Conservation (phyloP, 2,888 invertebrate species). For the Gastracanthus pulcherrimus region DNA sequence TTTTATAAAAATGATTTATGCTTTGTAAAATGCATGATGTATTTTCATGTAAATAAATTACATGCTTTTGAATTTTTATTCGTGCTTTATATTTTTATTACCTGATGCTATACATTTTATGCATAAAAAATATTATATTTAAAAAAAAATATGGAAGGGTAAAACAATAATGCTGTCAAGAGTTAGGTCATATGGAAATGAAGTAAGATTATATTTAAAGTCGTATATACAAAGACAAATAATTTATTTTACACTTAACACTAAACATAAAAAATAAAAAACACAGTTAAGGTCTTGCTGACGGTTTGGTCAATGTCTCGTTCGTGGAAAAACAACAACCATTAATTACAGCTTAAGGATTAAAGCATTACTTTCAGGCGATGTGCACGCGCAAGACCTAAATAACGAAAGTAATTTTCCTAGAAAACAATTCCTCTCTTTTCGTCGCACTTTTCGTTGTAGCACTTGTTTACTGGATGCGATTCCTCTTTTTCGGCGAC, state of each 20-base stretch:
- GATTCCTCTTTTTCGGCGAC: conserved; percentile 74
- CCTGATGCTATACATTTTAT: neutral
- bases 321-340: conserved; percentile 27
- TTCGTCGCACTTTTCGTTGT: neutral
- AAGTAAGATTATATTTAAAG: neutral
- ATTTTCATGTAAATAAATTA: conserved; percentile 43
- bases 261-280: conserved; percentile 53
- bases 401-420: conserved; percentile 15
- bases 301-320: conserved; percentile 30
- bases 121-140: conserved; percentile 30
- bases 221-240: conserved; percentile 66
- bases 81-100: conserved; percentile 9
- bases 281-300: conserved; percentile 43
- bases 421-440: neutral
- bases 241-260: conserved; percentile 70
- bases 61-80: conserved; percentile 2
- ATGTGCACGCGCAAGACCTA: conserved; percentile 10
- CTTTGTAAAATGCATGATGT: conserved; percentile 31
- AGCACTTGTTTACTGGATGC: conserved; percentile 66
- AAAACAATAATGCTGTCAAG: too few relatives aligned
- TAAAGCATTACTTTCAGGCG: conserved; percentile 13
- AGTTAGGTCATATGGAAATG: too few relatives aligned
- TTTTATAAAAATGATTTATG: conserved; percentile 18
- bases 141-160: too few relatives aligned
- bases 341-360: conserved; percentile 28